phyloP scores from a whole-genome alignment of 2,797 vertebrate genomes.

The Clarias platycephalus region DNA sequence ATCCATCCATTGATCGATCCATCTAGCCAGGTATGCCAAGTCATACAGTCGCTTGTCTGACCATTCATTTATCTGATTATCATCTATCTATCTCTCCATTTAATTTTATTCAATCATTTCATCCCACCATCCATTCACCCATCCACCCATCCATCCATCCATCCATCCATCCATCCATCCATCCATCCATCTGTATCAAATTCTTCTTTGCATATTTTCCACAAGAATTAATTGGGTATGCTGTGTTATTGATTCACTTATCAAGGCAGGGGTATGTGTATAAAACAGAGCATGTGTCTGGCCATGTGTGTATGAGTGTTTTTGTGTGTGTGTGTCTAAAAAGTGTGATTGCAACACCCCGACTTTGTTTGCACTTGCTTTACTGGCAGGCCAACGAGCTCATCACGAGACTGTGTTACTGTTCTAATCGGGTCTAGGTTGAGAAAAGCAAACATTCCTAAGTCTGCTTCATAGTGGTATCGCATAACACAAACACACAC shows the following conservation, averaged over 20 bases:
- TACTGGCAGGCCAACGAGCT: slow-evolving; percentile 27
- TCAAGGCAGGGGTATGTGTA: neutral
- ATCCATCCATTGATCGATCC: neutral
- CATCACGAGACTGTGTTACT: slow-evolving; percentile 25
- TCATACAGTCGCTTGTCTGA: neutral
- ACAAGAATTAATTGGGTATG: neutral
- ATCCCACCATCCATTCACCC: slow-evolving; percentile 1
- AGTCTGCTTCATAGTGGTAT: slow-evolving; percentile 44
- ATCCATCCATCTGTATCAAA: neutral
- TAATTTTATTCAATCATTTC: too few relatives aligned
- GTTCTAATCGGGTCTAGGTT: slow-evolving; percentile 50
- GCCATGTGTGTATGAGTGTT: slow-evolving; percentile 5
- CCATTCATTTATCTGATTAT: neutral
- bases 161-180: slow-evolving; percentile 12
- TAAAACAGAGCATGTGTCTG: neutral
- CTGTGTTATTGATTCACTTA: neutral
- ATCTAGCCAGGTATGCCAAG: neutral
- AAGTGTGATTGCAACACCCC: slow-evolving; percentile 42
- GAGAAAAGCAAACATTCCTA: slow-evolving; percentile 51
- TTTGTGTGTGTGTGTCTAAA: slow-evolving; percentile 26
- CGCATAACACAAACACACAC: slow-evolving; percentile 40
- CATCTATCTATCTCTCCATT: neutral
- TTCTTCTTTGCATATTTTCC: neutral
- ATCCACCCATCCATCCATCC: slow-evolving; percentile 10
- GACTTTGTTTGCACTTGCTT: slow-evolving; percentile 51